phyloP scores from a whole-genome alignment of 2,113 vertebrate species.

The Piprites chloris region DNA sequence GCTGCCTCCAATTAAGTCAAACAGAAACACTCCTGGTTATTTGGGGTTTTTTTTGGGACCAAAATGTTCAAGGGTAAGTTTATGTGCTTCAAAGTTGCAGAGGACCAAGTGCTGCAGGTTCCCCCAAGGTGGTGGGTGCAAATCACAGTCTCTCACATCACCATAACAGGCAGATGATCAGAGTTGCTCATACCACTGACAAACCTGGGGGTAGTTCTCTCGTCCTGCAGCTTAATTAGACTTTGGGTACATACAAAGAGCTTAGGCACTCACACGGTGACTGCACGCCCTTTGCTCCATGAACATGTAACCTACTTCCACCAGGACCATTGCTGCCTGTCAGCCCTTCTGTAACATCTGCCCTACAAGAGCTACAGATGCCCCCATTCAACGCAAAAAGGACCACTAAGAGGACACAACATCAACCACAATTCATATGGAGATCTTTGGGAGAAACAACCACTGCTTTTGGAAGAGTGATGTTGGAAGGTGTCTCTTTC shows the following conservation, averaged over 20 bases:
- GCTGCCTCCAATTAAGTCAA: not conserved
- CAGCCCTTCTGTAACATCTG: not conserved
- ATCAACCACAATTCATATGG: not conserved
- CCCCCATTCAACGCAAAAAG: not conserved
- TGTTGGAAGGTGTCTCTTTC: not conserved
- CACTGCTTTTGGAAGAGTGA: not conserved
- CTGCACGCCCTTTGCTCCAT: not conserved
- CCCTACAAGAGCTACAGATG: not conserved
- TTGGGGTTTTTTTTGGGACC: not conserved
- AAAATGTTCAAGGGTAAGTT: not conserved
- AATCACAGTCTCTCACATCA: not conserved
- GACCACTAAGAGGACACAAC: not conserved
- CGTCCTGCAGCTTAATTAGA: not conserved
- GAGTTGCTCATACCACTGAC: not conserved
- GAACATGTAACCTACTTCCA: not conserved
- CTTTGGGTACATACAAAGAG: not conserved
- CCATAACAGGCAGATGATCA: not conserved
- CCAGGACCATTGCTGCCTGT: not conserved
- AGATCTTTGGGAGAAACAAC: not conserved
- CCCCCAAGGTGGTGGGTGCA: accelerated
- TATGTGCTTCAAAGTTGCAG: not conserved
- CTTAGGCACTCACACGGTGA: not conserved
- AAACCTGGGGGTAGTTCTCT: not conserved
- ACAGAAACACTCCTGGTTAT: not conserved
- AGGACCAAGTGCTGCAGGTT: not conserved